phyloP scores from a whole-genome alignment of 2,797 vertebrate species.

The Florisuga fusca region DNA sequence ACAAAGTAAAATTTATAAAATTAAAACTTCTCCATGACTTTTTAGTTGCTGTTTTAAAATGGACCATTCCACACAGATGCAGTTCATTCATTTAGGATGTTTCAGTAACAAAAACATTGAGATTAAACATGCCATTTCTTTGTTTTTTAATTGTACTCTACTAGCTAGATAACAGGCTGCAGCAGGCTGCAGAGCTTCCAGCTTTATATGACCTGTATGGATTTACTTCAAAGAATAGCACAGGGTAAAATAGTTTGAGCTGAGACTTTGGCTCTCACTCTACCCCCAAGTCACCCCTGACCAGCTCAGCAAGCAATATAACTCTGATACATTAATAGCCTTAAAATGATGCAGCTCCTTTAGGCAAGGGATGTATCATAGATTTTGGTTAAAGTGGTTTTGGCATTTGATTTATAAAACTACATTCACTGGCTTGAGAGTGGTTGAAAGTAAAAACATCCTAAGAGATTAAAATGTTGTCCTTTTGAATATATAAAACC shows the following conservation, averaged over 20 bases:
- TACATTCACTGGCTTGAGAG: neutral
- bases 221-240: neutral
- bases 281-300: neutral
- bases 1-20: too few species aligned
- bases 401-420: conserved; percentile 26
- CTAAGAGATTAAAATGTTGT: neutral
- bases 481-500: conserved; percentile 4
- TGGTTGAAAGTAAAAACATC: neutral
- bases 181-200: neutral
- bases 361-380: neutral
- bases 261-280: neutral
- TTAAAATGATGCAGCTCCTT: conserved; percentile 16
- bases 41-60: neutral
- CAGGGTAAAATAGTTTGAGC: neutral
- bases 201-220: neutral
- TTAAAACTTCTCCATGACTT: neutral
- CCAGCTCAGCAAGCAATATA: neutral
- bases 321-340: neutral
- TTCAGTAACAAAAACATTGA: neutral
- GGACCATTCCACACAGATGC: neutral
- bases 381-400: conserved; percentile 3
- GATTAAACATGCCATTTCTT: neutral
- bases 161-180: neutral
- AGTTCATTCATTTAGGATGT: neutral
- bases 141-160: neutral